Base-by-base conservation (phyloP, 2,888 invertebrate species). In the Chalcis sispes region DNA sequence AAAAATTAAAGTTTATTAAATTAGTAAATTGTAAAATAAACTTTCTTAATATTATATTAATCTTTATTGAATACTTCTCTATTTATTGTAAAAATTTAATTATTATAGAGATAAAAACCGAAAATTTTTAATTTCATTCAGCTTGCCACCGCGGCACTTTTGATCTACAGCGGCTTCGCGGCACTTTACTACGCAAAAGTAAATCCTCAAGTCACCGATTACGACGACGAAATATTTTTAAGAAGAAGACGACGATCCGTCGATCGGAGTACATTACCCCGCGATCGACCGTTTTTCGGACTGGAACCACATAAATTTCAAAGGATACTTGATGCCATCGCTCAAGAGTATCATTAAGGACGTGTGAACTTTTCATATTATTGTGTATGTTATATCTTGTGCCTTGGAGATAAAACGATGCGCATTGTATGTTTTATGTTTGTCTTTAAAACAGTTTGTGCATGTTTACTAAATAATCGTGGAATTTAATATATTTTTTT, bases 131-230 rank as follows among this genome's bases (percentile, higher is more conserved):
- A 1, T 54, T 1, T 54, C 15, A 18, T 54, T 54, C 90, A 96
- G 95, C 91, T 96, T 59, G 94, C 94, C 85, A 96, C 96, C 7
- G 95, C 95, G 0, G 91, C 93, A 4, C 90, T 96, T 52, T 91
- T 96, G 36, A 93, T 95, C 81, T 96, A 96, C 90, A 95, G 95
- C 72, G 95, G 95, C 70, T 92, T 96, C 82, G 95, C 96, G 1
- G 96, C 96, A 72, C 94, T 95, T 84, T 95, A 95, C 89, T 96
- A 95, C 89, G 95, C 96, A 67, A 95, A 95, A 89, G 95, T 95
- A 87, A 95, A 95, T 89, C 95, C 95, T 61, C 91, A 95, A 77
- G 91, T 94, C n/a, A 93, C 93, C 71, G 94, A 95, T 88, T 92
- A 93, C 83, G 94, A 95, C 85, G 93, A 93, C 75, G 93, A 94